Conservation (phyloP, 2,113 vertebrate species). For the Nestor notabilis region DNA sequence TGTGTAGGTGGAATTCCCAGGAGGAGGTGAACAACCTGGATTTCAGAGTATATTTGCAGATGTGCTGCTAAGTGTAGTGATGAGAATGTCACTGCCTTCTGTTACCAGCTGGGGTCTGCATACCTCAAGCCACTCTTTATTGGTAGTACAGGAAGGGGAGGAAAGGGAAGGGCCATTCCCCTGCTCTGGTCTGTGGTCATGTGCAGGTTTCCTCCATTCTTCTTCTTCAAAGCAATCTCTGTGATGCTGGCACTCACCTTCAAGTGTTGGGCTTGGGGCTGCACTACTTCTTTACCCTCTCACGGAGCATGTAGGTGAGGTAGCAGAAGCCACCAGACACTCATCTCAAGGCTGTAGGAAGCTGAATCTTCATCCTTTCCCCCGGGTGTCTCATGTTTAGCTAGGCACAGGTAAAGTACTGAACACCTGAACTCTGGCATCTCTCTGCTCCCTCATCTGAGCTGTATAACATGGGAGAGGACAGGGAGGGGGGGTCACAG, state of each 20-base stretch:
- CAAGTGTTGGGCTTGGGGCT: background rate
- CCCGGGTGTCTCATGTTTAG: background rate
- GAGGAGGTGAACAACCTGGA: background rate
- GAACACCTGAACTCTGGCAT: background rate
- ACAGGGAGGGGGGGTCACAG: background rate
- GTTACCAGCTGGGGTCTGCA: background rate
- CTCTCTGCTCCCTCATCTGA: background rate
- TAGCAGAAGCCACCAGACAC: background rate
- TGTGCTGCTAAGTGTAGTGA: rapidly evolving
- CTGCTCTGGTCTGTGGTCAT: background rate
- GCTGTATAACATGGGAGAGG: rapidly evolving
- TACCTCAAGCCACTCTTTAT: background rate
- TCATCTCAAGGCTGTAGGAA: background rate
- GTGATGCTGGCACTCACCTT: rapidly evolving
- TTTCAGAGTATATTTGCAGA: background rate
- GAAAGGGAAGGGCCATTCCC: background rate
- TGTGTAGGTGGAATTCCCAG: background rate
- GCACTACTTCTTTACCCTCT: background rate
- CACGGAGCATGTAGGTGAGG: background rate
- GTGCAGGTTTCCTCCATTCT: background rate
- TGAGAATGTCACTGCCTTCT: background rate
- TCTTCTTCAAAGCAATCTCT: background rate
- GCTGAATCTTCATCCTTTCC: background rate
- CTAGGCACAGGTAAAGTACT: rapidly evolving
- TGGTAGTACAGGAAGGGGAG: background rate